Evolutionary conservation across 2,797 vertebrate genomes (phyloP), one percentile per base, ranked within the genome.

Genomic region (Psittacula echo): DNA sequence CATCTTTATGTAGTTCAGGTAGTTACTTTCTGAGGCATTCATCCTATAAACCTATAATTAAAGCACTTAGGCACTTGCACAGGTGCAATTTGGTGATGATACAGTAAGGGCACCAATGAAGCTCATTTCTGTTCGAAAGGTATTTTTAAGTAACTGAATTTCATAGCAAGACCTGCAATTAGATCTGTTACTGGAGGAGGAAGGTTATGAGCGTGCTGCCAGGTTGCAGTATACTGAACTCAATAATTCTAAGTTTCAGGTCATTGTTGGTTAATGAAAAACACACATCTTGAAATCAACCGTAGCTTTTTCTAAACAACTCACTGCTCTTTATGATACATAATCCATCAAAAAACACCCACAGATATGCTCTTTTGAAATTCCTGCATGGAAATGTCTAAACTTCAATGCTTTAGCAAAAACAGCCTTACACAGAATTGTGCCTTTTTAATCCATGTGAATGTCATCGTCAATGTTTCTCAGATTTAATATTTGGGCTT

Each of bases 221-320:
- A 75, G 70, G 70, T 94, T 95, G 88, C 89, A 93, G 81, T 95
- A 85, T 44, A 78, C 24, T 41, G 73, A 94, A 86, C 96, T 68
- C 89, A 86, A 5, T 68, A 82, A 74, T 95, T 96, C 80, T 85
- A 81, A 58, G 39, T 85, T 96, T 89, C 51, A n/a, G 85, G 93
- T 97, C 13, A 73, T 73, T 97, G 96, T 89, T 95, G 64, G 84
- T 89, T 96, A 91, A 82, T 83, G 76, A 81, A 96, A 95, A 93
- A 13, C 32, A 92, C 71, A 61, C 56, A 34, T 67, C 48, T 85
- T 91, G 44, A 80, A 30, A 47, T 95, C 45, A 54, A 58, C 68
- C 83, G 34, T 80, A 34, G 39, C 20, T 89, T 87, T 92, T 77
- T 50, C 66, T 27, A 70, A 79, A 61, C 34, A 71, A n/a, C 24